Conservation (phyloP, 2,797 vertebrate genomes). For the Chiloscyllium punctatum region DNA sequence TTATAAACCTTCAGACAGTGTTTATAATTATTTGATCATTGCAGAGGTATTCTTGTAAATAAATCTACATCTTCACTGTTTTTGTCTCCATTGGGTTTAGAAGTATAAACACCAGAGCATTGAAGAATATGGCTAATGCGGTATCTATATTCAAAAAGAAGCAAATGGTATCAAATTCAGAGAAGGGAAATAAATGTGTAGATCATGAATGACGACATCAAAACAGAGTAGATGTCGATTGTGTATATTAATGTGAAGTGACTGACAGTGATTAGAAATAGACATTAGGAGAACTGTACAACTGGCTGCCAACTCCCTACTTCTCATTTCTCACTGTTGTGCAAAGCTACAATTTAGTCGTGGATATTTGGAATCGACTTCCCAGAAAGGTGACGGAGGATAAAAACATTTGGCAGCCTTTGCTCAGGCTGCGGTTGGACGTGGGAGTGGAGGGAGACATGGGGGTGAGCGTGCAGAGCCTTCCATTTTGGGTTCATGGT, state of each 20-base stretch:
- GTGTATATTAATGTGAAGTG: background rate
- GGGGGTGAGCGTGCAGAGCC: too few species aligned
- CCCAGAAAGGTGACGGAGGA: background rate
- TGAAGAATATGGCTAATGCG: background rate
- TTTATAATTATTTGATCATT: background rate
- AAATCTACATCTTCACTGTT: background rate
- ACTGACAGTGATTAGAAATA: background rate
- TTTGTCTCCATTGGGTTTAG: background rate
- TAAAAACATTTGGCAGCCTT: background rate
- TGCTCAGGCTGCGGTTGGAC: too few species aligned
- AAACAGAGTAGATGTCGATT: background rate
- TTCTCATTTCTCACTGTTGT: background rate
- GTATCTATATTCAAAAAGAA: background rate
- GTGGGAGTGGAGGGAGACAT: too few species aligned
- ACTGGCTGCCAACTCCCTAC: background rate
- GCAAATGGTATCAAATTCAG: background rate
- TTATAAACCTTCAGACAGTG: background rate
- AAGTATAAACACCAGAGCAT: background rate
- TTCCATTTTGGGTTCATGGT: too few species aligned
- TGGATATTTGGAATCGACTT: background rate
- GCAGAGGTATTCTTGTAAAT: background rate
- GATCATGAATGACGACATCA: background rate
- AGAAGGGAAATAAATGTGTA: background rate
- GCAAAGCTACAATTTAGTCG: background rate
- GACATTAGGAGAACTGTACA: background rate